Base-by-base conservation (phyloP, 1,140 invertebrate genomes). In the Conus betulinus region DNA sequence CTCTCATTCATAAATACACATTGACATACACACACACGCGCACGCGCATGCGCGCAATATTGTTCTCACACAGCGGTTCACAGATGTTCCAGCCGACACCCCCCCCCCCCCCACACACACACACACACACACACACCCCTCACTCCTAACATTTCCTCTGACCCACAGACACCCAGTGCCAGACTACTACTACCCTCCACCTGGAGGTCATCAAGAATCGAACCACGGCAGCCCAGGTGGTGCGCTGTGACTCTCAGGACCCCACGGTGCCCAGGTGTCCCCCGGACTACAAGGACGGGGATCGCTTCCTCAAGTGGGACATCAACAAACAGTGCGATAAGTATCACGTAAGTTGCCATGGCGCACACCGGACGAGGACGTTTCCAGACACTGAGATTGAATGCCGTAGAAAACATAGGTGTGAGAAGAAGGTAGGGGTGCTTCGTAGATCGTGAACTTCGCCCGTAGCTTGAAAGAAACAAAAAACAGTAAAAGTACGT, bases 111-210 rank as follows among this genome's bases (percentile, higher is more conserved):
- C 57, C 57, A 1, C 57, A 1, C 57, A 1, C 8, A 1, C 57
- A 1, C 57, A 1, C 57, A 8, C 57, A n/a, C n/a, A n/a, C n/a
- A n/a, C n/a, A n/a, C 57, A 0, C 57, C 57, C 57, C 57, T 11
- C 8, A 8, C 8, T 15, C 57, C 4, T 15, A 60, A 60, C 57
- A 60, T 15, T 60, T 11, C 57, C 57, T 60, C 57, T 60, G 15
- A 8, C 57, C 57, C 57, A 8, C 79, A 94, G 94, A 84, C 89
- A 94, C 83, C 91, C 93, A 60, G 82, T 94, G 71, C 94, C 94
- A 20, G 93, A 94, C 57, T 91, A 93, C 87, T 94, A 94, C 88
- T 39, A 91, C 88, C 67, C 90, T 94, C 3, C 90, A 91, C n/a
- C 85, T 94, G 74, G 88, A 93, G 23, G 90, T 92, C 20, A 81